phyloP scores from a whole-genome alignment of 2,888 invertebrate species.

The Eupithecia exiguata region DNA sequence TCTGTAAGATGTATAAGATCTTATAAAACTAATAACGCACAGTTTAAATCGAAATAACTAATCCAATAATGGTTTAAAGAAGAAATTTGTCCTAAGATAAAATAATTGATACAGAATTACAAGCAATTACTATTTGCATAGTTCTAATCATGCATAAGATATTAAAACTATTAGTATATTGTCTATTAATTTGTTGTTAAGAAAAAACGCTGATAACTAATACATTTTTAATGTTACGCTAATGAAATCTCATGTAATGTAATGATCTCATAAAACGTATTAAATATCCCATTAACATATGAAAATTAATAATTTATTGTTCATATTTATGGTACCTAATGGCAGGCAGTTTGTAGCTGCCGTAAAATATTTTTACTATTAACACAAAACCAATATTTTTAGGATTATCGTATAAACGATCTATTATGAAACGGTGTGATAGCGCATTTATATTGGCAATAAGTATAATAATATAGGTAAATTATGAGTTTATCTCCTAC shows the following conservation, averaged over 20 bases:
- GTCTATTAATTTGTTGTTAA: not conserved
- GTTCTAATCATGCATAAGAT: not conserved
- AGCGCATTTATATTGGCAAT: not conserved
- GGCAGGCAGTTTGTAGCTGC: not conserved
- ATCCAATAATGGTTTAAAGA: too few relatives aligned
- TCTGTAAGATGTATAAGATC: too few relatives aligned
- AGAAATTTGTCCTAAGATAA: too few relatives aligned
- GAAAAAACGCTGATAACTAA: not conserved
- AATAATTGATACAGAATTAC: not conserved
- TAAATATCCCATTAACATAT: not conserved
- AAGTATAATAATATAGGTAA: not conserved
- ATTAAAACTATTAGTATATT: not conserved
- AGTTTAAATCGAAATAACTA: not conserved
- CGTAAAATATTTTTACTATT: not conserved
- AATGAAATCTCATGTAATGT: not conserved
- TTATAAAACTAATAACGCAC: not conserved
- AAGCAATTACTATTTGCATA: not conserved
- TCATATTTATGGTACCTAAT: not conserved
- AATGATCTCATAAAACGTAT: not conserved
- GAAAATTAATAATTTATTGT: not conserved
- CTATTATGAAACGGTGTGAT: not conserved
- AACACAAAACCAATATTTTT: not conserved
- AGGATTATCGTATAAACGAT: not conserved
- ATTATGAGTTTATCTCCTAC: not conserved
- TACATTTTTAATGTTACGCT: not conserved